Evolutionary conservation across 2,113 vertebrate genomes (phyloP).

Genomic region (Triplophysa tibetana): DNA sequence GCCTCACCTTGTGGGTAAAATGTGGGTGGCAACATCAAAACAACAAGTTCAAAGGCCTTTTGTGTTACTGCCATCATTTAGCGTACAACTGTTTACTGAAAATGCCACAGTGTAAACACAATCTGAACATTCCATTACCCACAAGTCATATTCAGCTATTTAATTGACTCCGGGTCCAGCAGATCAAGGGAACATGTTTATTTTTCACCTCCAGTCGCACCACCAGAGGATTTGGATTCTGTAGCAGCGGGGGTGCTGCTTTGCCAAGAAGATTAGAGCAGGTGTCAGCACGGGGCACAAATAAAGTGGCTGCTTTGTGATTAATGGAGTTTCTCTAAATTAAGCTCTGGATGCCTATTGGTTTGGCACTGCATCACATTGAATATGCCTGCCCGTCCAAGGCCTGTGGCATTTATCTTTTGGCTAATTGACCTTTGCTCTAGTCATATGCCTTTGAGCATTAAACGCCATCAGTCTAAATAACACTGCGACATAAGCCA

Average conservation of each 20-base stretch:
- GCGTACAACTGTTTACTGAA: neutral
- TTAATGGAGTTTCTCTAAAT: conserved; percentile 67
- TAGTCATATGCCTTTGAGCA: neutral
- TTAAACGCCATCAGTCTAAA: neutral
- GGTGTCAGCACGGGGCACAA: conserved; percentile 59
- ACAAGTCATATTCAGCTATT: conserved; percentile 21
- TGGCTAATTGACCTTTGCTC: conserved; percentile 48
- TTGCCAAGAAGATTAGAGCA: conserved; percentile 57
- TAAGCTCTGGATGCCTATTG: conserved; percentile 63
- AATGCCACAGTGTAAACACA: conserved; percentile 26
- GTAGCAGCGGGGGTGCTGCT: conserved; percentile 36
- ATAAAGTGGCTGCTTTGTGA: conserved; percentile 59
- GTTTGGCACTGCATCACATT: conserved; percentile 54
- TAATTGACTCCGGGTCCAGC: conserved; percentile 16
- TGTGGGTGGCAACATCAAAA: neutral
- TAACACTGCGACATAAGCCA: neutral
- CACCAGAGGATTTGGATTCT: conserved; percentile 53
- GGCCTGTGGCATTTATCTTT: conserved; percentile 52
- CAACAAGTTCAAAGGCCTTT: neutral
- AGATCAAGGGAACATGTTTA: conserved; percentile 30
- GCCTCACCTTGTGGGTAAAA: conserved; percentile 2
- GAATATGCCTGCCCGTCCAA: conserved; percentile 59
- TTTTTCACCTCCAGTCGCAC: conserved; percentile 22
- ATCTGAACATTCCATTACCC: conserved; percentile 31
- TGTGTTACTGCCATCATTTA: neutral